Percentiles rank a stretch among this genome's conserved stretches.
Evolutionary conservation across 2,888 invertebrate genomes (phyloP).

Genomic region (Catocala fraxini): DNA sequence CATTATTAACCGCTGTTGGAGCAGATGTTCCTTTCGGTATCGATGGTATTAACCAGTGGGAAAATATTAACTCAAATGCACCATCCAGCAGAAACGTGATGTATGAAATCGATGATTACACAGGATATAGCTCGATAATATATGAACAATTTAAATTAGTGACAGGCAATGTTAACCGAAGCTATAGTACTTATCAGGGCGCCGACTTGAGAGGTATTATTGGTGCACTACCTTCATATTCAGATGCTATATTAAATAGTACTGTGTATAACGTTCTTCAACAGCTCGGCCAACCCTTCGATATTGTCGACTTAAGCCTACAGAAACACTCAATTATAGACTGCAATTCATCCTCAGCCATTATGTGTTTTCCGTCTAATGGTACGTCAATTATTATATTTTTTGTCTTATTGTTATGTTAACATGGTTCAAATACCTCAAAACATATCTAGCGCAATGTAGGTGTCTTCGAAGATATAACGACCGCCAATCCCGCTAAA

Average conservation of each 20-base stretch:
- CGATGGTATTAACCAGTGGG: constrained; percentile 77
- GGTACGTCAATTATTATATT: neutral
- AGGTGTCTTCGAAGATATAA: no score
- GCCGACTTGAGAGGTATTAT: constrained; percentile 64
- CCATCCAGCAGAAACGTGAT: constrained; percentile 64
- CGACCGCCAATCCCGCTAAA: no score
- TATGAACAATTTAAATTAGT: constrained; percentile 71
- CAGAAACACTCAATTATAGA: constrained; percentile 60
- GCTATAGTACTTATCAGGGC: constrained; percentile 66
- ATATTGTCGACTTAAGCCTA: constrained; percentile 46
- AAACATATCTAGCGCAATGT: no score
- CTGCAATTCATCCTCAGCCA: constrained; percentile 47
- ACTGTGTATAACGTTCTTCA: constrained; percentile 59
- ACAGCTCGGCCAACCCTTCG: constrained; percentile 55
- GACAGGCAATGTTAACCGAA: constrained; percentile 57
- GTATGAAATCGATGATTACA: constrained; percentile 73
- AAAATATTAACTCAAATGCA: constrained; percentile 63
- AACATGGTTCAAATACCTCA: no score
- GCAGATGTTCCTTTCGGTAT: constrained; percentile 59
- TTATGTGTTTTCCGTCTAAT: constrained; percentile 62
- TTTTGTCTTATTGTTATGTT: no score
- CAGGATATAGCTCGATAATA: constrained; percentile 66
- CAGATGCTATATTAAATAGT: constrained; percentile 59
- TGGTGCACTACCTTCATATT: constrained; percentile 63
- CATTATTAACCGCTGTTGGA: constrained; percentile 84